Base-by-base conservation (phyloP, 2,113 vertebrate genomes). In the Tragelaphus imberbis region DNA sequence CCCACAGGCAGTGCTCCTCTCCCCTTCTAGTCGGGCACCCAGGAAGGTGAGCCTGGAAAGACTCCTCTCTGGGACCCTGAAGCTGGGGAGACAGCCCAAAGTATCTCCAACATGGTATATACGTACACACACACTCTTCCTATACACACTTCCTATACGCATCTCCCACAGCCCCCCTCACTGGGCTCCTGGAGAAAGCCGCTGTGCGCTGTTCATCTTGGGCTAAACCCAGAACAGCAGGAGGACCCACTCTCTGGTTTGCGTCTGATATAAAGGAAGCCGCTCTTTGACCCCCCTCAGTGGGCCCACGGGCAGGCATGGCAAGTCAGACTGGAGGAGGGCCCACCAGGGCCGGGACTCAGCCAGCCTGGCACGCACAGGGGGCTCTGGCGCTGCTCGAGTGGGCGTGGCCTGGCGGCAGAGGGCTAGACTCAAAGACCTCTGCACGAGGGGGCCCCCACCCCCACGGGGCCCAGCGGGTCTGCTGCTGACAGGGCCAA, bases 341-440 rank as follows among this genome's bases (percentile, higher is more conserved):
- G 3, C 1, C 63, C 58, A 16, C 61, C 12, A 1, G 44, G 88
- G 30, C 56, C 28, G 0, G 77, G 63, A 47, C 63, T 59, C 53
- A 9, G 85, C 56, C n/a, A 19, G 11, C 23, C 4, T 0, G 3
- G 53, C 15, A 1, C 25, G 6, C 55, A 2, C 30, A 16, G 65
- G 13, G 55, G 56, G 23, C 30, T 63, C 63, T 77, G 87, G 23
- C 4, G 58, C 51, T 80, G 81, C 53, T 27, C 0, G 13, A 11
- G 86, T 55, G 71, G 95, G 97, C 30, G 71, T 84, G 94, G 90
- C 93, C 97, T 40, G 49, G 23, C 65, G 68, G 63, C 86, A 49
- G 65, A 92, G 55, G 94, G 59, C 68, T n/a, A 79, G 49, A 14
- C 92, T 23, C 49, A 10, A 40, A 94, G 75, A 80, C 84, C 92